Evolutionary conservation across 1,140 invertebrate species (phyloP).

Genomic region (Hycleus cichorii): DNA sequence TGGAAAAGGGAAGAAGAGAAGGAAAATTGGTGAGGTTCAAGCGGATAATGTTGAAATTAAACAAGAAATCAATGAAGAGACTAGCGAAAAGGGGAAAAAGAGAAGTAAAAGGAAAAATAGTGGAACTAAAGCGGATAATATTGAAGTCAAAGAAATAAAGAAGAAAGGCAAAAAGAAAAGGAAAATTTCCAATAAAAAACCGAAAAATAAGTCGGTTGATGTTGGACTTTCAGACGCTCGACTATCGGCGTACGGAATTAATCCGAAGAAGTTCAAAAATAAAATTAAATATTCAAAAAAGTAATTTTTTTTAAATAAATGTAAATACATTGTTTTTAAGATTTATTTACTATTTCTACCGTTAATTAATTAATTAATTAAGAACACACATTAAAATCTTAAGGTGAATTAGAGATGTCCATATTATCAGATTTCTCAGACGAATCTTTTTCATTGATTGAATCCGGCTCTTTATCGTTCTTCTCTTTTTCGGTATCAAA

Average conservation of each 20-base stretch:
- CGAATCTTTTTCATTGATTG: constrained; percentile 38
- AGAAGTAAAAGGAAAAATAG: constrained; percentile 12
- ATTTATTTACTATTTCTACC: neutral
- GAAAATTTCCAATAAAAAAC: constrained; percentile 23
- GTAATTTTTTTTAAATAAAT: constrained; percentile 7
- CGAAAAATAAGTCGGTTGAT: constrained; percentile 17
- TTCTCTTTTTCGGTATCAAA: constrained; percentile 38
- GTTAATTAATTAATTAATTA: neutral
- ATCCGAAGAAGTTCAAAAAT: constrained; percentile 82
- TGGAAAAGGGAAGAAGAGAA: no score
- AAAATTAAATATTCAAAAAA: constrained; percentile 49
- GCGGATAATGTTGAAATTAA: no score
- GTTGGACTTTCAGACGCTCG: constrained; percentile 62
- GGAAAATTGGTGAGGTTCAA: no score
- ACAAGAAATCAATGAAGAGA: no score
- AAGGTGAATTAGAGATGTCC: constrained; percentile 49
- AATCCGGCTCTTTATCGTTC: constrained; percentile 21
- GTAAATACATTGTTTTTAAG: neutral
- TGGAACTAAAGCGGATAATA: constrained; percentile 2
- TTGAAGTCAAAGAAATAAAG: constrained; percentile 7
- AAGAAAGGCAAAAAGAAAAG: constrained; percentile 11
- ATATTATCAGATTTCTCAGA: constrained; percentile 51
- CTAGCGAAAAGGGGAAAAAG: neutral
- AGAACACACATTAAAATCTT: constrained; percentile 22
- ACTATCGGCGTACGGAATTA: constrained; percentile 81